Conservation (phyloP, 2,797 vertebrate species). For the Coccyzus lansbergi region DNA sequence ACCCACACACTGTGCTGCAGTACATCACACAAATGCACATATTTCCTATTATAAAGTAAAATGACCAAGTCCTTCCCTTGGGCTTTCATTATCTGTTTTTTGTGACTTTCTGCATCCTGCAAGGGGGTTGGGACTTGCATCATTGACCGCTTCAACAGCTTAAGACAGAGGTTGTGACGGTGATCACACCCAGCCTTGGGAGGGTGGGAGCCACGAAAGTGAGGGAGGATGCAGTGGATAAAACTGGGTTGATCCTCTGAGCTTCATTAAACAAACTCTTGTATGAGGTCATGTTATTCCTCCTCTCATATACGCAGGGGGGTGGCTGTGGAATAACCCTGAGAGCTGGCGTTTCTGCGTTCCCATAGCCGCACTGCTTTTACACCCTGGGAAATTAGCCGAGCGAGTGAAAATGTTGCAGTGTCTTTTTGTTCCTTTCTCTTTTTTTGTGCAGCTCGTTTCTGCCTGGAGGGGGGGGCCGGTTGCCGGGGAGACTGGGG, state of each 20-base stretch:
- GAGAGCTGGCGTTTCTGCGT: background rate
- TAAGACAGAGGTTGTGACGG: rapidly evolving
- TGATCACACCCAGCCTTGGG: background rate
- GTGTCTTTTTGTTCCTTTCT: conserved; percentile 2
- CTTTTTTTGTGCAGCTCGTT: conserved; percentile 32
- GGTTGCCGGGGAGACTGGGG: conserved; percentile 77
- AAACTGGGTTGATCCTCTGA: background rate
- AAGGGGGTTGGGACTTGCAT: background rate
- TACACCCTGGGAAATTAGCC: conserved; percentile 8
- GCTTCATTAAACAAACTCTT: background rate
- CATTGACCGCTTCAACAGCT: background rate
- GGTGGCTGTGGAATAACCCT: background rate
- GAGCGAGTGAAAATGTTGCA: background rate
- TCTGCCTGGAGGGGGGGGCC: background rate
- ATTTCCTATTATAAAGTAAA: background rate
- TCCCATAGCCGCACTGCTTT: background rate
- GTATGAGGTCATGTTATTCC: background rate
- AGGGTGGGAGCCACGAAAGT: background rate
- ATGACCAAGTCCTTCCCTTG: background rate
- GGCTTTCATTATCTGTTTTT: background rate
- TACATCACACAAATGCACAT: background rate
- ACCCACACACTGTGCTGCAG: background rate
- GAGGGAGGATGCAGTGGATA: background rate
- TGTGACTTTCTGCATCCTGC: background rate
- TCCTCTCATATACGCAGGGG: rapidly evolving